A percentile compares a stretch with the other conserved stretches of the same genome.
Conservation (phyloP, 2,888 invertebrate genomes). For the Ligdia adustata region DNA sequence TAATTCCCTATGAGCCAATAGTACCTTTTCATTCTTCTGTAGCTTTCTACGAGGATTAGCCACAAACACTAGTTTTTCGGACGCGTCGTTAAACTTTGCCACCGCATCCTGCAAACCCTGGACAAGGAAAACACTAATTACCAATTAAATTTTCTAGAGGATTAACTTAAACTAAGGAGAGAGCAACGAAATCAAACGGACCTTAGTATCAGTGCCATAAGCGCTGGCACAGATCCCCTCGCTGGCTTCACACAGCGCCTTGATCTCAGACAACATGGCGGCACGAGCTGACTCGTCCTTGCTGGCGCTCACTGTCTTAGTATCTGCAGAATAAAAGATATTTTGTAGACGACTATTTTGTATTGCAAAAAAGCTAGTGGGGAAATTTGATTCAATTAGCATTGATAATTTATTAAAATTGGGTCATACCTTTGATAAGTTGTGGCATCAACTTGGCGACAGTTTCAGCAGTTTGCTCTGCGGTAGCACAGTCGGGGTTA, state of each 20-base stretch:
- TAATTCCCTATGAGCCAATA: too few relatives aligned
- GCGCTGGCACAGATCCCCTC: constrained; percentile 35
- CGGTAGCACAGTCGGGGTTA: constrained; percentile 45
- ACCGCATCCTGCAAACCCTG: constrained; percentile 46
- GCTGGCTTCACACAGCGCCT: constrained; percentile 45
- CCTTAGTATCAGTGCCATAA: constrained; percentile 26
- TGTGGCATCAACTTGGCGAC: constrained; percentile 48
- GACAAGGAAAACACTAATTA: too few relatives aligned
- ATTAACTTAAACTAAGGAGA: too few relatives aligned
- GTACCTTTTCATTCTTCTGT: constrained; percentile 48
- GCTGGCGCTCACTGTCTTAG: constrained; percentile 36
- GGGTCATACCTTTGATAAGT: constrained; percentile 42
- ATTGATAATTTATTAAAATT: too few relatives aligned
- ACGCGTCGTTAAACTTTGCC: constrained; percentile 41
- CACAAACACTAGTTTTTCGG: constrained; percentile 38
- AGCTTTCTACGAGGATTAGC: constrained; percentile 40
- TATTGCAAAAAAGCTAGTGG: too few relatives aligned
- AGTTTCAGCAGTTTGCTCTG: constrained; percentile 41
- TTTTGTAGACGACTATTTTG: too few relatives aligned
- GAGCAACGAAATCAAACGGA: too few relatives aligned
- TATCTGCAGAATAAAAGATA: constrained; percentile 39
- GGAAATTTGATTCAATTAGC: too few relatives aligned
- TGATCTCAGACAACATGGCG: constrained; percentile 39
- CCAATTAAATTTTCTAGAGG: too few relatives aligned
- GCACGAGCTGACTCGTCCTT: constrained; percentile 38